Base-by-base conservation (phyloP, 2,113 vertebrate species). In the Maccullochella peelii region DNA sequence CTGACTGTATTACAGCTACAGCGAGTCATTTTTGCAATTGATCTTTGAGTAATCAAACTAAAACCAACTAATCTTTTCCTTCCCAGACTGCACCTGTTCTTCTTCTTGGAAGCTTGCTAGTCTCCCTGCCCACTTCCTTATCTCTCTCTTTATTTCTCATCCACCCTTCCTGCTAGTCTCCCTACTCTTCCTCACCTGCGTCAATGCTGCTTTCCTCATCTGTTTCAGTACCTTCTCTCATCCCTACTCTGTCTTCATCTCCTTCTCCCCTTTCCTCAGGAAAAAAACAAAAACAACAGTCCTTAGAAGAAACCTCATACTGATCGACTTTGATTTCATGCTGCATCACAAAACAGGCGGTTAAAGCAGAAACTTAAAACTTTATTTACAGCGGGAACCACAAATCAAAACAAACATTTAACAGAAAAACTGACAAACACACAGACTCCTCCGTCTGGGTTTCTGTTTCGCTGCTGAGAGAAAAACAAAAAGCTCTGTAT, bases 331-430 rank as follows among this genome's bases (percentile, higher is more conserved):
- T 70, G 15, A 47, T 12, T 12, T 55, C 27, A 25, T n/a, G 21
- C 14, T n/a, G 27, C 54, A 3, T 57, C 27, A 38, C 20, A 14
- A 23, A 23, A n/a, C 16, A 44, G 30, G 5, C 2, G 0, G 8
- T 1, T 5, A 14, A 33, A 47, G 42, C 2, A 59, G 14, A 44
- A 15, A 16, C 59, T 5, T 49, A 15, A 7, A 58, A 70, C 66
- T 89, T 89, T 89, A 89, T 84, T 89, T 8, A 70, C 9, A 86
- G 12, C 40, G 49, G 61, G 15, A 44, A 79, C 57, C 5, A 78
- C 21, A 70, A 62, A 25, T 2, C 38, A 3, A 82, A 73, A 36
- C 65, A 0, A 18, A 76, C 38, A 77, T 66, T 44, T 11, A 10
- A 83, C 58, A 76, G 23, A 25, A 11, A 62, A 54, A 44, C 1